Evolutionary conservation across 2,888 invertebrate species (phyloP).

Genomic region (Mactromeris polynyma): DNA sequence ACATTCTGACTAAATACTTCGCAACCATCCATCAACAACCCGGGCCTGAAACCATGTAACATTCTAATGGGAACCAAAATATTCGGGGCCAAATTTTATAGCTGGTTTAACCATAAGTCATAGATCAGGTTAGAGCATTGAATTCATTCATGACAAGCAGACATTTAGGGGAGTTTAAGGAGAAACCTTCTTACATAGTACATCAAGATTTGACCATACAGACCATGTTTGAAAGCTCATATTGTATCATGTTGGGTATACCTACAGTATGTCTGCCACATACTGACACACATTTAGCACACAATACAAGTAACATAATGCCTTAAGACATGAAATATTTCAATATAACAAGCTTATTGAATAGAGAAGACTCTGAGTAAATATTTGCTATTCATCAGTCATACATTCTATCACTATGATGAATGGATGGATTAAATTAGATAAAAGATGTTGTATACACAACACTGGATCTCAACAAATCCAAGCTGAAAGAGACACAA

Average conservation of each 20-base stretch:
- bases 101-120: neutral
- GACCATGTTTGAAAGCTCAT: neutral
- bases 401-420: neutral
- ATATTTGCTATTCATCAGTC: neutral
- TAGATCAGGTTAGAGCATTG: neutral
- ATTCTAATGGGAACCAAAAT: no score
- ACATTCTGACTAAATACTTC: no score
- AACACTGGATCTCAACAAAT: neutral
- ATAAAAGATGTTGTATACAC: neutral
- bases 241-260: neutral
- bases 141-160: neutral
- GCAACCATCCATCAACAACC: no score
- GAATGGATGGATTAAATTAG: slow-evolving; percentile 8
- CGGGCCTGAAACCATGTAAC: no score
- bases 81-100: neutral
- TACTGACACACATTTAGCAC: neutral
- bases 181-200: neutral
- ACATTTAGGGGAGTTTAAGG: neutral
- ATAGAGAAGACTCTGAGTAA: neutral
- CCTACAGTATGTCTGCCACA: neutral
- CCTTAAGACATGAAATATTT: neutral
- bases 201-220: neutral
- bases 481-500: neutral
- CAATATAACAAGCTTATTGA: neutral
- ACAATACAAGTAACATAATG: neutral